Conservation (phyloP, 2,113 vertebrate genomes). For the Lophochroa leadbeateri region DNA sequence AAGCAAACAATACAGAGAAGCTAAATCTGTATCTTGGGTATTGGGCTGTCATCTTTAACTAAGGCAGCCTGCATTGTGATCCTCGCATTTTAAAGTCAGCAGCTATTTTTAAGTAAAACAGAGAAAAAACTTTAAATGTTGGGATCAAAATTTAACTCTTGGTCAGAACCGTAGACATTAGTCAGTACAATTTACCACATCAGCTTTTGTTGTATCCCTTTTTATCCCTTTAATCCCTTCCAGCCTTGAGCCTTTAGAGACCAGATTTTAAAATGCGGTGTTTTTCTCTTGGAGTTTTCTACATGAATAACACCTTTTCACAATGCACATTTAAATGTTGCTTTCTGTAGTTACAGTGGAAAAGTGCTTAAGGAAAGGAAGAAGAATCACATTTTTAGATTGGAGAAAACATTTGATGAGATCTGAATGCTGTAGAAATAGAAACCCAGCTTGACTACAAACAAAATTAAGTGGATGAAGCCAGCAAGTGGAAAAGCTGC, state of each 20-base stretch:
- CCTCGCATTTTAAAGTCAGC: not conserved
- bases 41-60: not conserved
- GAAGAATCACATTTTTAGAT: not conserved
- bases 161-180: not conserved
- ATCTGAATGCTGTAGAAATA: not conserved
- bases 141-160: not conserved
- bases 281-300: not conserved
- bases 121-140: not conserved
- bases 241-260: not conserved
- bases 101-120: not conserved
- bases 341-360: not conserved
- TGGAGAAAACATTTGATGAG: not conserved
- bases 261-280: not conserved
- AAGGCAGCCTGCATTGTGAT: not conserved
- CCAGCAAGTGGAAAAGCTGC: not conserved
- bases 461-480: not conserved
- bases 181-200: not conserved
- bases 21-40: not conserved
- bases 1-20: not conserved
- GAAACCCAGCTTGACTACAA: not conserved
- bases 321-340: not conserved
- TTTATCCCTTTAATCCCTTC: not conserved
- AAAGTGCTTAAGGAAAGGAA: not conserved
- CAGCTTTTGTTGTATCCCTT: not conserved
- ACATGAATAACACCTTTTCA: not conserved